Evolutionary conservation across 1,140 invertebrate genomes (phyloP).

Genomic region (Cephus cinctus): DNA sequence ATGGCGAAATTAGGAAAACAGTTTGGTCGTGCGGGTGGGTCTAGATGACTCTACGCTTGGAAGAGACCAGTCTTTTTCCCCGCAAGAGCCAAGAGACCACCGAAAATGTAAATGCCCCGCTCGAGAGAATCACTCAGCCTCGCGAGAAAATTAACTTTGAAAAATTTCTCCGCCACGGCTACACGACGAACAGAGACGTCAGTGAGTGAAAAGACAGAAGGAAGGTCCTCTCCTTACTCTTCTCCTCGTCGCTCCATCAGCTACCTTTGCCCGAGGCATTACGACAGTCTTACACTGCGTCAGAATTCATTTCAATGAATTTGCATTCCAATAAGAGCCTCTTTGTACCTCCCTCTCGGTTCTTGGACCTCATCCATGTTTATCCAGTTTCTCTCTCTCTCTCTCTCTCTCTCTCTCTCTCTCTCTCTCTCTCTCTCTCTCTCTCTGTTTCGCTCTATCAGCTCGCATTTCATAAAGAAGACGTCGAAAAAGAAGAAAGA

Average conservation of each 20-base stretch:
- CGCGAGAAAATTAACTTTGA: conserved; percentile 32
- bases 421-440: too few relatives aligned
- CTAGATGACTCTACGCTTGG: too few relatives aligned
- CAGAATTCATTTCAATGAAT: conserved; percentile 44
- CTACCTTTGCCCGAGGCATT: conserved; percentile 18
- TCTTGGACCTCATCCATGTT: too few relatives aligned
- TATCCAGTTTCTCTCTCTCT: too few relatives aligned
- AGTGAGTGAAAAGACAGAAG: conserved; percentile 2
- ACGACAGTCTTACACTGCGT: conserved; percentile 36
- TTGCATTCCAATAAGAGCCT: conserved; percentile 32
- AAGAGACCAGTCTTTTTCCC: background rate
- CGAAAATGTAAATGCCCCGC: conserved; percentile 30
- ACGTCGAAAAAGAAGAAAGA: too few relatives aligned
- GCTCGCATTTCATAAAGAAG: too few relatives aligned
- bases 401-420: too few relatives aligned
- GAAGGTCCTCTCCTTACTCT: background rate
- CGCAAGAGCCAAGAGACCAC: background rate
- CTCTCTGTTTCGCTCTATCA: too few relatives aligned
- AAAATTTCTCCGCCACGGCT: conserved; percentile 23
- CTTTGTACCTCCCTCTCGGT: too few relatives aligned
- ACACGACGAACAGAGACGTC: background rate
- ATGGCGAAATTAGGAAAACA: too few relatives aligned
- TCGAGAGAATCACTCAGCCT: conserved; percentile 20
- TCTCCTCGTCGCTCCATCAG: background rate
- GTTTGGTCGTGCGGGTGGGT: too few relatives aligned